Evolutionary conservation across 2,888 invertebrate species (phyloP).

Genomic region (Frankliniella intonsa): DNA sequence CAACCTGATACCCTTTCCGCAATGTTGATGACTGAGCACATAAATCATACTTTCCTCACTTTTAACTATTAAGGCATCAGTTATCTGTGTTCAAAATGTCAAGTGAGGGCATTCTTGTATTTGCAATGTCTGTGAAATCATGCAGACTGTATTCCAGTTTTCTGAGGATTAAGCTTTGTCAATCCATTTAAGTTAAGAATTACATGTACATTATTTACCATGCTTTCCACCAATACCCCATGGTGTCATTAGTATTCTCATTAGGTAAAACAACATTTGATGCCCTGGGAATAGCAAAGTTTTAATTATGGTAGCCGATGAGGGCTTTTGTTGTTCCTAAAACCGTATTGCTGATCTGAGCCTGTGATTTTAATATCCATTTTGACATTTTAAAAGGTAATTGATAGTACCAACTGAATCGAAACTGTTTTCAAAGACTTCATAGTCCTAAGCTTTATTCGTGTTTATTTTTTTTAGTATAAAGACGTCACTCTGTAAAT

Average conservation of each 20-base stretch:
- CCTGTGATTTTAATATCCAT: constrained; percentile 22
- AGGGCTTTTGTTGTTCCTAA: constrained; percentile 13
- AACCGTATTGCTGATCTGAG: constrained; percentile 25
- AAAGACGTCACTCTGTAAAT: constrained; percentile 15
- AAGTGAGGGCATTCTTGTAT: no score
- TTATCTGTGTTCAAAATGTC: no score
- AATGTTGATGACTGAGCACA: background rate
- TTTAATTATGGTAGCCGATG: background rate
- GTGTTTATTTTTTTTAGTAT: background rate
- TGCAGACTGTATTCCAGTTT: background rate
- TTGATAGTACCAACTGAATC: constrained; percentile 12
- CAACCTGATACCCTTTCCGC: background rate
- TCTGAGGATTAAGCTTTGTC: background rate
- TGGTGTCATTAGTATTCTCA: background rate
- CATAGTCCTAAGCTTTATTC: constrained; percentile 20
- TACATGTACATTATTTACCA: background rate
- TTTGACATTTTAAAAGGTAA: constrained; percentile 1
- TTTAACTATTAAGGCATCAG: no score
- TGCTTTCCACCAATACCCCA: background rate
- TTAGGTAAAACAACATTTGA: background rate
- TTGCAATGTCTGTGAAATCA: background rate
- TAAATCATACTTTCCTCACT: background rate
- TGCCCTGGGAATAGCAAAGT: background rate
- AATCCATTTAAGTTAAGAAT: background rate
- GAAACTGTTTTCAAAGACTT: constrained; percentile 16